Evolutionary conservation across 2,888 invertebrate species (phyloP), one percentile per base, ranked within the genome.

Genomic region (Rhagium mordax): DNA sequence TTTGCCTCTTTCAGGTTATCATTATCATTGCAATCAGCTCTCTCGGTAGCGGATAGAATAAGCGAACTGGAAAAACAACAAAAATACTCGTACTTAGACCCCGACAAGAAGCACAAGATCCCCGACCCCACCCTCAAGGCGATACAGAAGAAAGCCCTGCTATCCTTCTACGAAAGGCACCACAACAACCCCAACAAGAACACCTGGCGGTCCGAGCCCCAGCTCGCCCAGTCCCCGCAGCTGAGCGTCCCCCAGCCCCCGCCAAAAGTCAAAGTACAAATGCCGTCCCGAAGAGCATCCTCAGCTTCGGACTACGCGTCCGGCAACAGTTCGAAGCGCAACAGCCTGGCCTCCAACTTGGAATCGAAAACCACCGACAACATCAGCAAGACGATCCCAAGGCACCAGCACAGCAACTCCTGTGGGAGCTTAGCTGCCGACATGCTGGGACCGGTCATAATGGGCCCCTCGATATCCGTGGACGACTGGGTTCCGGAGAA

Each of bases 111-210:
- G 73, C 93, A 93, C 84, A 90, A 92, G 75, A 91, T 94, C 33
- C 92, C 94, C 27, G 93, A 93, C 85, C 90, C 94, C 7, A 93
- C 95, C 0, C 86, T 95, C 29, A 95, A 95, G 86, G 94, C 94
- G 13, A 93, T 94, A 74, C 95, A 95, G 84, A 95, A 95, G 88
- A 94, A 95, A 85, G 95, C 95, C 0, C 89, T 96, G 6, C 89
- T 95, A 72, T 94, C 94, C 1, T 96, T 94, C 83, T 95, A 95
- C 85, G 95, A 95, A 84, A 89, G 94, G 59, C 94, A 94, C 81
- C 91, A 92, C 74, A 84, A 82, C 27, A 83, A 80, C 74, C 81
- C 85, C 79, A 76, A 81, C 67, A 81, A 78, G 47, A 83, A 82
- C 81, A 79, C 89, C 10, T 92, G 91, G 91, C 86, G 90, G 67